Percentiles rank a stretch among this genome's conserved stretches.
These are phyloP conservation scores for Aptenodytes forsteri DNA, from an alignment of 2,113 vertebrate genomes.

Conservation along the genomic window DNA sequence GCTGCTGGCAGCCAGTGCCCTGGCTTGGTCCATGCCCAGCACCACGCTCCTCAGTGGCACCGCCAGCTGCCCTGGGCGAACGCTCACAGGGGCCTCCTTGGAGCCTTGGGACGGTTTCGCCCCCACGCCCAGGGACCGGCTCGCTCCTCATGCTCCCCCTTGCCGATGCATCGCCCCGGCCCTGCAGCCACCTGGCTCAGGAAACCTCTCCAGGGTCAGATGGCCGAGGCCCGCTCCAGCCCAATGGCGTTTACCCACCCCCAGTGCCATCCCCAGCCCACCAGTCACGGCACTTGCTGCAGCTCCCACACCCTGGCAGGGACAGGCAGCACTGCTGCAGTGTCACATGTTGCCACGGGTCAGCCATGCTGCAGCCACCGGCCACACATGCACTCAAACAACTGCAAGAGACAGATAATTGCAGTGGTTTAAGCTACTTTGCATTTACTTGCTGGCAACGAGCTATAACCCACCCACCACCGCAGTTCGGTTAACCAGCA, in stretches of 20 bases:
- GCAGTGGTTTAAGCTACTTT: constrained; percentile 52
- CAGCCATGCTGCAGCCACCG: background rate
- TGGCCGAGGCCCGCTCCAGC: rapidly evolving
- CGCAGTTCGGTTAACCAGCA: constrained; percentile 53
- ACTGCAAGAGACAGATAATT: constrained; percentile 38
- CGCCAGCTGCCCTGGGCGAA: rapidly evolving
- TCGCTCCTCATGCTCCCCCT: background rate
- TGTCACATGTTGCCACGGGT: background rate
- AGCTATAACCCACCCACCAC: constrained; percentile 27
- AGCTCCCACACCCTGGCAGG: background rate
- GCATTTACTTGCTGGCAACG: constrained; percentile 10
- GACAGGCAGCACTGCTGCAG: background rate
- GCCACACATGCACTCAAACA: background rate
- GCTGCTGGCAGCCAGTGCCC: background rate
- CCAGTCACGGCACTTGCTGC: rapidly evolving
- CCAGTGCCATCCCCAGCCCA: background rate
- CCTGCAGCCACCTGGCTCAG: background rate
- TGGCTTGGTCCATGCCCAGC: background rate
- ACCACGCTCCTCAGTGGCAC: background rate
- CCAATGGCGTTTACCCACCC: background rate
- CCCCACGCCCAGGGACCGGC: background rate
- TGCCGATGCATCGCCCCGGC: rapidly evolving
- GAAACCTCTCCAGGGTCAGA: background rate
- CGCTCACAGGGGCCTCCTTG: background rate
- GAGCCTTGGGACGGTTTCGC: background rate